These are phyloP conservation scores for Fregetta grallaria DNA, from an alignment of 2,113 vertebrate genomes.

Conservation along the genomic window DNA sequence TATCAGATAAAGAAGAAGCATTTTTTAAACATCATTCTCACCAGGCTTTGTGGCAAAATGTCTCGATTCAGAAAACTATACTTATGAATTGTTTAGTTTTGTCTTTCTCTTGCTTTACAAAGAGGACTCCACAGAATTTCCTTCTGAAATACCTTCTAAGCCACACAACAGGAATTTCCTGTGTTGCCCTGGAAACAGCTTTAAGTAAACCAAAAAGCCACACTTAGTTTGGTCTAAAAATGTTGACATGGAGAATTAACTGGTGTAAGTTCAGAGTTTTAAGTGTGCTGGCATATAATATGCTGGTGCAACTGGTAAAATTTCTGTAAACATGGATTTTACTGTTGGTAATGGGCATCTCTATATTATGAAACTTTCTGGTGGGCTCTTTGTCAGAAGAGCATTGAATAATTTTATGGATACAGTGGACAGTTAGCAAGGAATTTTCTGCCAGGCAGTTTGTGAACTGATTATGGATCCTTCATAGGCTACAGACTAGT, in stretches of 20 bases:
- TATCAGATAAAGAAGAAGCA: not conserved
- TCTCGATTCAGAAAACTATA: not conserved
- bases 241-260: not conserved
- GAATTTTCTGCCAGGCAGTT: not conserved
- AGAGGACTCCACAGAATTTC: not conserved
- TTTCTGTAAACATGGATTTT: not conserved
- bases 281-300: not conserved
- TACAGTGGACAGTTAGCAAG: not conserved
- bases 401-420: not conserved
- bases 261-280: not conserved
- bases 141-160: not conserved
- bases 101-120: not conserved
- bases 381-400: not conserved
- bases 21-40: not conserved
- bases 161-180: not conserved
- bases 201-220: not conserved
- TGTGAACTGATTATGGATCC: not conserved
- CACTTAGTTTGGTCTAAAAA: not conserved
- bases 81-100: not conserved
- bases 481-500: not conserved
- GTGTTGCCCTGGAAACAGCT: not conserved
- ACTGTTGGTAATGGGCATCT: not conserved
- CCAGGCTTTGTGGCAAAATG: not conserved
- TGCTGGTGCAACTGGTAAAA: not conserved
- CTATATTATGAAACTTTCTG: not conserved